These are phyloP conservation scores for Venustaconcha ellipsiformis DNA, from an alignment of 1,140 invertebrate genomes.

Conservation along the genomic window DNA sequence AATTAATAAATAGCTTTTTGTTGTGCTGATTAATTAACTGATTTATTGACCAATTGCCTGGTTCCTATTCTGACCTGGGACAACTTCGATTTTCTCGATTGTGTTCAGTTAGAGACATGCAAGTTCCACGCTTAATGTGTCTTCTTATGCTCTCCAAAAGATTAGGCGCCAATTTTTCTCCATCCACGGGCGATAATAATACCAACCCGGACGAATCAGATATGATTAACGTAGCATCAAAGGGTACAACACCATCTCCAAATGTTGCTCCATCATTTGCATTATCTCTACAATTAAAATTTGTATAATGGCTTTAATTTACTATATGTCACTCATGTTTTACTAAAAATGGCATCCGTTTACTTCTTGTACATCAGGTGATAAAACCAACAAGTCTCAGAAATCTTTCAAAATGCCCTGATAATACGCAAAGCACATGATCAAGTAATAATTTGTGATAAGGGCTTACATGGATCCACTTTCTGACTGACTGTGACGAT, in stretches of 20 bases:
- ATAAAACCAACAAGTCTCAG: too few species aligned
- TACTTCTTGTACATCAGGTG: too few species aligned
- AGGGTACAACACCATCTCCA: background rate
- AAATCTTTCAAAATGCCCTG: too few species aligned
- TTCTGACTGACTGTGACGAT: too few species aligned
- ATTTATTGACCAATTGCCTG: background rate
- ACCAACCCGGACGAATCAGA: conserved; percentile 29
- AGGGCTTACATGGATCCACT: too few species aligned
- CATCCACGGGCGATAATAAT: conserved; percentile 13
- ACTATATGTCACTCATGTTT: background rate
- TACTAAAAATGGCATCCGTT: background rate
- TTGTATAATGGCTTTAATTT: background rate
- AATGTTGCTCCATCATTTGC: background rate
- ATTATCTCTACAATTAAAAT: background rate
- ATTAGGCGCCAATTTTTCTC: conserved; percentile 24
- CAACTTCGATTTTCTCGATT: conserved; percentile 88
- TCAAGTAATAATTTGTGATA: too few species aligned
- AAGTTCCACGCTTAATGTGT: conserved; percentile 1
- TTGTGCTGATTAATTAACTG: background rate
- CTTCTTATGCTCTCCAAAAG: conserved; percentile 1
- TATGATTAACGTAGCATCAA: conserved; percentile 14
- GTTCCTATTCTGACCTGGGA: conserved; percentile 74
- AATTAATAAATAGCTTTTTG: background rate
- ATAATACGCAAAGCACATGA: too few species aligned
- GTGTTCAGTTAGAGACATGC: conserved; percentile 11